A percentile compares a stretch with the other conserved stretches of the same genome.
Conservation (phyloP, 2,113 vertebrate genomes). For the Apus apus region DNA sequence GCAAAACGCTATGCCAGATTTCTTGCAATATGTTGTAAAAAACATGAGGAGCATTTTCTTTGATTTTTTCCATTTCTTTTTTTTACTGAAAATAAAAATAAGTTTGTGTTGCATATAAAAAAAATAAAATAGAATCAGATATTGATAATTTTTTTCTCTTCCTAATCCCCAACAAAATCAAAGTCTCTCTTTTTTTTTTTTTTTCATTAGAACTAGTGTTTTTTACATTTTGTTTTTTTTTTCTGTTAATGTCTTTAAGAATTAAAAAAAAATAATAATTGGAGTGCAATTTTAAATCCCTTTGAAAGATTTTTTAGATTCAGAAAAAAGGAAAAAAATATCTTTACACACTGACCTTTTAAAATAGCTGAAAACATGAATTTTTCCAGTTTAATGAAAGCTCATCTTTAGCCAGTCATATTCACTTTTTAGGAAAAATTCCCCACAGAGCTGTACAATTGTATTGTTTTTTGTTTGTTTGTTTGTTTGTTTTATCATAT, state of each 20-base stretch:
- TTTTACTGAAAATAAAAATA: not conserved
- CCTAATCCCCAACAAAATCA: not conserved
- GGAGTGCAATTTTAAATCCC: rapidly evolving
- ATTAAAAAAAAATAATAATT: not conserved
- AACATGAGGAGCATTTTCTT: not conserved
- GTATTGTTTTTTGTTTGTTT: not conserved
- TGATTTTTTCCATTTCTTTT: not conserved
- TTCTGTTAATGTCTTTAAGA: not conserved
- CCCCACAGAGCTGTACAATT: not conserved
- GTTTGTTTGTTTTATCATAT: not conserved
- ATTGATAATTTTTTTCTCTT: not conserved
- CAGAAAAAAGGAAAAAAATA: not conserved
- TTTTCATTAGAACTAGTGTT: not conserved
- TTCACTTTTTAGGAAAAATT: not conserved
- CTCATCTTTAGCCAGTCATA: not conserved
- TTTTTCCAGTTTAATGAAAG: not conserved
- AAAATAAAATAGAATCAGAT: not conserved
- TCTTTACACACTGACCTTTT: not conserved
- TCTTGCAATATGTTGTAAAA: not conserved
- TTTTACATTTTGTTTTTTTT: not conserved
- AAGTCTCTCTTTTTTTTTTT: not conserved
- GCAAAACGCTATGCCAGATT: not conserved
- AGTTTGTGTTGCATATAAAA: not conserved
- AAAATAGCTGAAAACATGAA: not conserved
- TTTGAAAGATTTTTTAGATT: not conserved